Base-by-base conservation (phyloP, 2,888 invertebrate species). In the Serrognathus titanus region DNA sequence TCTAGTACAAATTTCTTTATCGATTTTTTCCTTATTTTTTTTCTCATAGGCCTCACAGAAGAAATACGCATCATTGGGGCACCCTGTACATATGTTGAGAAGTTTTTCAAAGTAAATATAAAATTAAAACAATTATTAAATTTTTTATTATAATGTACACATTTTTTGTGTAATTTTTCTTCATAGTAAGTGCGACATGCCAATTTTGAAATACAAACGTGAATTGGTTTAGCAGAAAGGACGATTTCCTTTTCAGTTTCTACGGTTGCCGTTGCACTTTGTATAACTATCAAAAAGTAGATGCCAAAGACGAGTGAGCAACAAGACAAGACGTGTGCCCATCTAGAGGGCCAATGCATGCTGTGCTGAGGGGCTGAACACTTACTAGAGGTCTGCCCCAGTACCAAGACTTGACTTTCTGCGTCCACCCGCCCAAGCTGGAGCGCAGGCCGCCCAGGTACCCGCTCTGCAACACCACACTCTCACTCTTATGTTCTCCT, bases 301-400 rank as follows among this genome's bases (percentile, higher is more conserved):
- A 55, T 50, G 54, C 37, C 31, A 49, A 43, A 47, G 31, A 50
- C 48, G 51, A 56, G 54, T 52, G 39, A 50, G 53, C 48, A 40
- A 56, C 55, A 60, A 55, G 58, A 58, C 60, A 55, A 56, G 49
- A 48, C 36, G 54, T 54, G 60, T 59, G 61, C 58, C 62, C 55
- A 36, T 52, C 49, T 37, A 49, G 38, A 49, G 37, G 49, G 38
- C 16, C 49, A 20, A 51, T 47, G 58, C 58, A 58, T 58, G 58
- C 58, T 54, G 58, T 58, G 58, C 58, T 46, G 53, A 50, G 58
- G 53, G 57, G 53, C 53, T 55, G 45, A 55, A 39, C 55, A 92
- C 92, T 92, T 92, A 92, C 92, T 86, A 92, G 90, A 89, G 92
- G 92, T 87, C 92, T 88, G 85, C 92, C 93, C 92, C 92, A 92